These are phyloP conservation scores for Cyclina sinensis DNA, from an alignment of 1,140 invertebrate species.

Conservation along the genomic window DNA sequence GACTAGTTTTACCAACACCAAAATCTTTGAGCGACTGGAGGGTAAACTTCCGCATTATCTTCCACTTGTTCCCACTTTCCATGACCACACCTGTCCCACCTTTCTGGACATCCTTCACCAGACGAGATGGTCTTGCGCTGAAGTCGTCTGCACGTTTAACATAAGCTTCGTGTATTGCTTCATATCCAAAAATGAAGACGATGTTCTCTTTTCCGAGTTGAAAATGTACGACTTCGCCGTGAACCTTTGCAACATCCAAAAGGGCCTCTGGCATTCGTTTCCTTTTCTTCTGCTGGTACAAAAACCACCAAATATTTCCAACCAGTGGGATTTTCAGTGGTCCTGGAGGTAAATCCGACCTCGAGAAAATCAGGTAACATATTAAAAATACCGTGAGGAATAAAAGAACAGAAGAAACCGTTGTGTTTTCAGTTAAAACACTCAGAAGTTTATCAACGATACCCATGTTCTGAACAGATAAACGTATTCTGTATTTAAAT, in stretches of 20 bases:
- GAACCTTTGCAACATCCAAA: constrained; percentile 1
- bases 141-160: constrained; percentile 65
- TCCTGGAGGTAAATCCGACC: constrained; percentile 54
- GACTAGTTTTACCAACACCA: constrained; percentile 92
- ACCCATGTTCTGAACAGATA: too few species aligned
- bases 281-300: background rate
- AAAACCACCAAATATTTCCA: constrained; percentile 36
- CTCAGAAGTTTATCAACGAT: too few species aligned
- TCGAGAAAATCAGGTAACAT: background rate
- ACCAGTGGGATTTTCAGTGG: constrained; percentile 47
- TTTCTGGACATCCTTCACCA: constrained; percentile 57
- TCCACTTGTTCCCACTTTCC: constrained; percentile 89
- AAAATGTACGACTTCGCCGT: constrained; percentile 66
- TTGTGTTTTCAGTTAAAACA: too few species aligned
- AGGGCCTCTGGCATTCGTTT: constrained; percentile 35
- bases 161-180: constrained; percentile 68
- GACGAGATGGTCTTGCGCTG: constrained; percentile 58
- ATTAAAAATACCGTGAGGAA: background rate
- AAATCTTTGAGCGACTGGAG: constrained; percentile 90
- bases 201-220: constrained; percentile 53
- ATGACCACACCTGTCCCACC: constrained; percentile 69
- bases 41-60: constrained; percentile 91
- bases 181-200: constrained; percentile 67
- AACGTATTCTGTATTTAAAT: too few species aligned
- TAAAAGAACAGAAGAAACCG: too few species aligned